These are phyloP conservation scores for Bombyx mandarina DNA, from an alignment of 1,140 invertebrate species.

Conservation along the genomic window DNA sequence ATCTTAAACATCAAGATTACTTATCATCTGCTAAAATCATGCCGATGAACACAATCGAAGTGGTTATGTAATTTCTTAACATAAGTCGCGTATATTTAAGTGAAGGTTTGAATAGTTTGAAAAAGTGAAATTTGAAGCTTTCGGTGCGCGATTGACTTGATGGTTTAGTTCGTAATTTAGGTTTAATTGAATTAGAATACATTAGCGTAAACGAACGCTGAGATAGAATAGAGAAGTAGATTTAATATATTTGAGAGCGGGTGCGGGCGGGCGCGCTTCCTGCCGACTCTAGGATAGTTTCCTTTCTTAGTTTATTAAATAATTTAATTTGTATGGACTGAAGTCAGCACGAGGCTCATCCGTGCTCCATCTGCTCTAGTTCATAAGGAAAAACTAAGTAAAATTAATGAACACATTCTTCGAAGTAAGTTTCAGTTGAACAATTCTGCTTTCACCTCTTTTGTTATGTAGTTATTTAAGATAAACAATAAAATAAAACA, in stretches of 20 bases:
- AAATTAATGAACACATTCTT: slow-evolving; percentile 56
- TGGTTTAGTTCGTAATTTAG: slow-evolving; percentile 53
- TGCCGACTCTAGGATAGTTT: slow-evolving; percentile 60
- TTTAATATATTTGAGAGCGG: slow-evolving; percentile 36
- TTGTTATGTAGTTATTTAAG: slow-evolving; percentile 69
- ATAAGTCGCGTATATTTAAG: slow-evolving; percentile 62
- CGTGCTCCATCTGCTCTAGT: slow-evolving; percentile 28
- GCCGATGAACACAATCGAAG: slow-evolving; percentile 55
- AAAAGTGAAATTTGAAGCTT: slow-evolving; percentile 39
- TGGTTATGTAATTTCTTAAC: slow-evolving; percentile 63
- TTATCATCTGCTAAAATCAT: slow-evolving; percentile 47
- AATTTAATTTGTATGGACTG: slow-evolving; percentile 70
- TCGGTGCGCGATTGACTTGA: slow-evolving; percentile 41
- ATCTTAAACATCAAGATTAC: slow-evolving; percentile 55
- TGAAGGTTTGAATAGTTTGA: slow-evolving; percentile 47
- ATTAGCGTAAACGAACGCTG: slow-evolving; percentile 64
- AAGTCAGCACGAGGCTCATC: slow-evolving; percentile 33
- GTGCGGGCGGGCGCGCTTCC: slow-evolving; percentile 25
- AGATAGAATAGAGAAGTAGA: slow-evolving; percentile 60
- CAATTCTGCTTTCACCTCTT: slow-evolving; percentile 69
- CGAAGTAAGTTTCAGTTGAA: slow-evolving; percentile 64
- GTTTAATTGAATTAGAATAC: slow-evolving; percentile 66
- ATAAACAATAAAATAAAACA: slow-evolving; percentile 63
- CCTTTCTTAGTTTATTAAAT: slow-evolving; percentile 69
- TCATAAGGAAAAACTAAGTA: slow-evolving; percentile 34